Evolutionary conservation across 2,888 invertebrate species (phyloP).

Genomic region (Sepiola atlantica): DNA sequence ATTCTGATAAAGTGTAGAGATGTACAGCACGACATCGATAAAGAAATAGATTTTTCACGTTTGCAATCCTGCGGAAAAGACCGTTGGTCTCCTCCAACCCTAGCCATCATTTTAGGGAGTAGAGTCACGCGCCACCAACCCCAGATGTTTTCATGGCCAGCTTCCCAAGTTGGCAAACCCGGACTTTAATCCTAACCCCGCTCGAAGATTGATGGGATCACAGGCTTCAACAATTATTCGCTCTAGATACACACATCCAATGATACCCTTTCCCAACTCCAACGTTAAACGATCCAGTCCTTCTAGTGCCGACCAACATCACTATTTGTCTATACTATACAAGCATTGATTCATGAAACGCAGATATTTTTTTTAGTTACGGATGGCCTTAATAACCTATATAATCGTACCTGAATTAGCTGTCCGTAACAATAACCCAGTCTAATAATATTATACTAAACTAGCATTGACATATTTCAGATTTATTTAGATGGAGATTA

Average conservation of each 20-base stretch:
- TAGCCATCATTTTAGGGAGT: neutral
- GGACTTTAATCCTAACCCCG: neutral
- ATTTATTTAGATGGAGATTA: no score
- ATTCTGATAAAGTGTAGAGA: neutral
- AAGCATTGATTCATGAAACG: no score
- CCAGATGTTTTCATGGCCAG: conserved; percentile 18
- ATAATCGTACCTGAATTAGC: no score
- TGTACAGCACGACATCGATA: neutral
- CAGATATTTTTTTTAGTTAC: no score
- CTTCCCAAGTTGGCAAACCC: neutral
- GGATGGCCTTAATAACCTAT: no score
- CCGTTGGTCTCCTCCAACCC: neutral
- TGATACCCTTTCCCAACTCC: neutral
- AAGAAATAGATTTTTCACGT: conserved; percentile 1
- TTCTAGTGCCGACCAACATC: neutral
- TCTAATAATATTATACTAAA: no score
- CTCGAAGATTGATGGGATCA: neutral
- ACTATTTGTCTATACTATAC: no score
- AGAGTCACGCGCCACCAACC: neutral
- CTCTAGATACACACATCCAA: neutral
- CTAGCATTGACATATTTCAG: no score
- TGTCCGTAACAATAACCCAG: no score
- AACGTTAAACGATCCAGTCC: neutral
- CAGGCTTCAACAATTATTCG: conserved; percentile 2
- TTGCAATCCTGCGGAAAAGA: neutral